Evolutionary conservation across 2,888 invertebrate species (phyloP).

Genomic region (Cerastis rubricosa): DNA sequence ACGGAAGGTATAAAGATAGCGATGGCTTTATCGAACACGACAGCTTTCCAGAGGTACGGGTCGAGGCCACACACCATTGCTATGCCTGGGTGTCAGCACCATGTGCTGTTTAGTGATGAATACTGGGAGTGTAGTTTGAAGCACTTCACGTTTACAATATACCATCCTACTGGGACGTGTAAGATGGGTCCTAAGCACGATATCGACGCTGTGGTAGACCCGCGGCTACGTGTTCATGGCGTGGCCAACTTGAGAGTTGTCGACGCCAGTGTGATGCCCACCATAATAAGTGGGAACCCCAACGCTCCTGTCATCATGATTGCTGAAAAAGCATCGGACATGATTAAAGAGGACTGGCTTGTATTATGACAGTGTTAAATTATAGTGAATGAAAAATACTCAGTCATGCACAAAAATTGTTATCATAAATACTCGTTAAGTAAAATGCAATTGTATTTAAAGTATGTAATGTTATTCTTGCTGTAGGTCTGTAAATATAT

Average conservation of each 20-base stretch:
- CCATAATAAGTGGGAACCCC: conserved; percentile 96
- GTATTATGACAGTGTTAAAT: conserved; percentile 86
- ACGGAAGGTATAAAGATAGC: conserved; percentile 97
- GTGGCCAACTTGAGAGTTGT: conserved; percentile 94
- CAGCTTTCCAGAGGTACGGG: conserved; percentile 95
- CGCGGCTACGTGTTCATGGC: conserved; percentile 94
- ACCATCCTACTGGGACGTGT: conserved; percentile 96
- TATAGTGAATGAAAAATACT: conserved; percentile 54
- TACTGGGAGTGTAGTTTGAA: conserved; percentile 97
- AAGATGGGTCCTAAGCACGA: conserved; percentile 96
- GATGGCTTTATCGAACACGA: conserved; percentile 94
- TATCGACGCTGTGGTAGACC: conserved; percentile 95
- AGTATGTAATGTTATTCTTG: conserved; percentile 48
- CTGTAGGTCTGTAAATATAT: conserved; percentile 63
- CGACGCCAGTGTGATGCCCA: conserved; percentile 97
- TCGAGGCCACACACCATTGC: conserved; percentile 95
- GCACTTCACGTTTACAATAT: conserved; percentile 95
- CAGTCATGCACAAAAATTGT: conserved; percentile 62
- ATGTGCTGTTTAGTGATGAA: conserved; percentile 93
- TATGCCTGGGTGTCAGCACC: conserved; percentile 95
- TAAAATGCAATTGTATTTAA: conserved; percentile 58
- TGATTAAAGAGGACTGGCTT: conserved; percentile 97
- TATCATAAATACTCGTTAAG: conserved; percentile 50
- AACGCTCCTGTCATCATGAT: conserved; percentile 98
- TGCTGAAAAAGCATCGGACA: conserved; percentile 96